A percentile compares a stretch with the other conserved stretches of the same genome.
Evolutionary conservation across 2,797 vertebrate species (phyloP).

Genomic region (Ctenopoma multispine): DNA sequence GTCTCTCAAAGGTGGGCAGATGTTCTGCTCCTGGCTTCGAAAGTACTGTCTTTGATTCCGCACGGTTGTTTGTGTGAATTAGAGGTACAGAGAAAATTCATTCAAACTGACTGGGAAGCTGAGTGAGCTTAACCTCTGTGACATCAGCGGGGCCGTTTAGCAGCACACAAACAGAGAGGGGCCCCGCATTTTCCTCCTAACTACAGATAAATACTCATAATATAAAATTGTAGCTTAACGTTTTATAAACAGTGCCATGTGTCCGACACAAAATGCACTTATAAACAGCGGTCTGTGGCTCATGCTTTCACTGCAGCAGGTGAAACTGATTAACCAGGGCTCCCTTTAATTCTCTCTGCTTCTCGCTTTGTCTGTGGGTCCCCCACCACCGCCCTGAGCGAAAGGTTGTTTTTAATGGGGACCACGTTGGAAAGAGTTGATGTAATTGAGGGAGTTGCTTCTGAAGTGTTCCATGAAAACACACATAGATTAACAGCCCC

Average conservation of each 20-base stretch:
- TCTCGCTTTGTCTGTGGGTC: constrained; percentile 62
- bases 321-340: constrained; percentile 77
- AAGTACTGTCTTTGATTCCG: constrained; percentile 55
- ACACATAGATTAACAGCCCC: constrained; percentile 75
- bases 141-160: constrained; percentile 56
- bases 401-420: constrained; percentile 80
- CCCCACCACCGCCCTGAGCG: constrained; percentile 46
- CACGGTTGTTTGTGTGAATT: constrained; percentile 58
- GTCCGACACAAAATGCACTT: constrained; percentile 74
- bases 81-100: constrained; percentile 45
- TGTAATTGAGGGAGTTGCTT: constrained; percentile 77
- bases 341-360: constrained; percentile 54
- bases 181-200: constrained; percentile 44
- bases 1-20: constrained; percentile 52
- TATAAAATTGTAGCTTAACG: constrained; percentile 67
- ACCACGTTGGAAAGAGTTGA: constrained; percentile 77
- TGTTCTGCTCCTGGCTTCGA: constrained; percentile 52
- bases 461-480: constrained; percentile 80
- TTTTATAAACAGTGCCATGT: constrained; percentile 81
- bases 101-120: constrained; percentile 53
- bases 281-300: constrained; percentile 64
- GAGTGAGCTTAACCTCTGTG: constrained; percentile 57
- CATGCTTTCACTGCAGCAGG: constrained; percentile 72
- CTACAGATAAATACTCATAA: constrained; percentile 53
- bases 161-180: constrained; percentile 43